These are phyloP conservation scores for Antheraea mylitta DNA, from an alignment of 1,140 invertebrate genomes.

Conservation along the genomic window DNA sequence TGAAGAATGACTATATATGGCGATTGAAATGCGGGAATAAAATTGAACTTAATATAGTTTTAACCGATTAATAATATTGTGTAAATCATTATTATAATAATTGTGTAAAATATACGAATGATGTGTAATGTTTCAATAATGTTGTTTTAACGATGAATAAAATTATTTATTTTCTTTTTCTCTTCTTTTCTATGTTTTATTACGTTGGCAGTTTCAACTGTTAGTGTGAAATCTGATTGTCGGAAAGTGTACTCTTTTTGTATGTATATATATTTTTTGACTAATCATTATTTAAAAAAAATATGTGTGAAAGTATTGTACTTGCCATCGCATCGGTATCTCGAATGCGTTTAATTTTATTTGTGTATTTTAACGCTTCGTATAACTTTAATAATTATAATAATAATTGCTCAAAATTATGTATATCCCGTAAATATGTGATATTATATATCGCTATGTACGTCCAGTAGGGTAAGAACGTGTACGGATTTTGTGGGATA, in stretches of 20 bases:
- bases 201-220: background rate
- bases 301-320: background rate
- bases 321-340: constrained; percentile 24
- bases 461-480: constrained; percentile 36
- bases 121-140: background rate
- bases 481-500: constrained; percentile 19
- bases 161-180: background rate
- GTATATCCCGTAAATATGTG: constrained; percentile 35
- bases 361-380: constrained; percentile 1
- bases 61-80: background rate
- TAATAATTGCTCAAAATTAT: constrained; percentile 51
- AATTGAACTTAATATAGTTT: background rate
- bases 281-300: too few relatives aligned
- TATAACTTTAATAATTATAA: constrained; percentile 9
- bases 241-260: background rate
- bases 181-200: background rate
- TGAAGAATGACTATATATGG: too few relatives aligned
- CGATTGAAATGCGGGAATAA: background rate
- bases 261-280: background rate
- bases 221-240: background rate
- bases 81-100: constrained; percentile 1
- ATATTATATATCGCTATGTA: constrained; percentile 28
- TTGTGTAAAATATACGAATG: background rate
- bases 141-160: background rate
- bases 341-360: constrained; percentile 28